A percentile compares a stretch with the other conserved stretches of the same genome.
These are phyloP conservation scores for Apamea monoglypha DNA, from an alignment of 2,888 invertebrate species.

Conservation along the genomic window DNA sequence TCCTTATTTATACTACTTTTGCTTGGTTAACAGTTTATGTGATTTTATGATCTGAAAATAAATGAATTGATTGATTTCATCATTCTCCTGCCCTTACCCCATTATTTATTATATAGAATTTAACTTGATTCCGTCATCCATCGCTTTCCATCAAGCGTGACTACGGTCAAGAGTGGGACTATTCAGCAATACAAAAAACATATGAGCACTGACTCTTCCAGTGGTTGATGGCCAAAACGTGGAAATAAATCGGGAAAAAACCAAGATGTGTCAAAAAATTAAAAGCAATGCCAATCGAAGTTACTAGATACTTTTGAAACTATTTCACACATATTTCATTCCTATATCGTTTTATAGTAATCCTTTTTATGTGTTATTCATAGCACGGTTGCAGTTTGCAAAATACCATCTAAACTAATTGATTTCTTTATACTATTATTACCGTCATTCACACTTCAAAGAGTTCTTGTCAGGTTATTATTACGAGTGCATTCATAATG, in stretches of 20 bases:
- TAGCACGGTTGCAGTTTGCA: background rate
- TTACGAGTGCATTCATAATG: constrained; percentile 24
- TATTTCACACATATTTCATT: background rate
- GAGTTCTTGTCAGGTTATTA: background rate
- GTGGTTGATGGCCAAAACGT: background rate
- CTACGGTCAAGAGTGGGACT: too few relatives aligned
- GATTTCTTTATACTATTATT: constrained; percentile 5
- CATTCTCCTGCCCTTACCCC: too few relatives aligned
- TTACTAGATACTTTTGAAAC: background rate
- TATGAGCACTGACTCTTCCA: background rate
- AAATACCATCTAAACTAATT: constrained; percentile 15
- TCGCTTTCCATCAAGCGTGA: too few relatives aligned
- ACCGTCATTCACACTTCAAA: background rate
- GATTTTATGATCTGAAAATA: too few relatives aligned
- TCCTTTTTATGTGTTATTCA: background rate
- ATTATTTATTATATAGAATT: too few relatives aligned
- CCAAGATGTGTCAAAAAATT: background rate
- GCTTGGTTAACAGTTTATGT: too few relatives aligned
- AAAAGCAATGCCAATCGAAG: background rate
- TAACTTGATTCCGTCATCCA: too few relatives aligned
- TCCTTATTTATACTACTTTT: too few relatives aligned
- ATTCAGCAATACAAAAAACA: too few relatives aligned
- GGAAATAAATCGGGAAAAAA: background rate
- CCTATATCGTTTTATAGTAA: background rate
- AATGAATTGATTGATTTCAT: too few relatives aligned